Evolutionary conservation across 2,888 invertebrate genomes (phyloP).

Genomic region (Trissoscelio sp.): DNA sequence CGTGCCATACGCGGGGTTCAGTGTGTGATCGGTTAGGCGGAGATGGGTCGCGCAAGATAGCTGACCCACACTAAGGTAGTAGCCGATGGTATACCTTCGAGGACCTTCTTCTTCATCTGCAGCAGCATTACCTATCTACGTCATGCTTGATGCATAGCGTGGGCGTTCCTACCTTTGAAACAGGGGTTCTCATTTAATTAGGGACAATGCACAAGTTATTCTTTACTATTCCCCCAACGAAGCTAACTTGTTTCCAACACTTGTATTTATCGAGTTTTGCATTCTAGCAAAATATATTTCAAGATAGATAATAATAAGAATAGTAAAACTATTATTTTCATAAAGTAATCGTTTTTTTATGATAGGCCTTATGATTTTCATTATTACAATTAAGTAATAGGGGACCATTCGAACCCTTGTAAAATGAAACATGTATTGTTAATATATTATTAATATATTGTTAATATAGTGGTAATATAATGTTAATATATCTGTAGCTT

Average conservation of each 20-base stretch:
- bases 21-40: slow-evolving; percentile 83
- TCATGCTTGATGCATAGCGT: slow-evolving; percentile 83
- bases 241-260: slow-evolving; percentile 23
- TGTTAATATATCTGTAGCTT: too few relatives aligned
- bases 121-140: slow-evolving; percentile 82
- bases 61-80: slow-evolving; percentile 82
- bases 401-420: too few relatives aligned
- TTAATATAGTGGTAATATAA: too few relatives aligned
- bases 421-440: too few relatives aligned
- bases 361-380: too few relatives aligned
- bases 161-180: slow-evolving; percentile 81
- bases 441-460: too few relatives aligned
- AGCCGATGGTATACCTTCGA: slow-evolving; percentile 79
- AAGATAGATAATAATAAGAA: too few relatives aligned
- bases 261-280: slow-evolving; percentile 32
- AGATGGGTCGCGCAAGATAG: slow-evolving; percentile 83
- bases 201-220: slow-evolving; percentile 70
- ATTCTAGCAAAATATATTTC: too few relatives aligned
- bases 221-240: slow-evolving; percentile 37
- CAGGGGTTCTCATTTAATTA: slow-evolving; percentile 83
- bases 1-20: slow-evolving; percentile 81
- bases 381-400: too few relatives aligned
- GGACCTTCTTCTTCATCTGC: slow-evolving; percentile 83
- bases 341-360: too few relatives aligned
- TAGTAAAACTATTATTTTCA: too few relatives aligned